Base-by-base conservation (phyloP, 2,888 invertebrate genomes). In the Tetrapedia diversipes region DNA sequence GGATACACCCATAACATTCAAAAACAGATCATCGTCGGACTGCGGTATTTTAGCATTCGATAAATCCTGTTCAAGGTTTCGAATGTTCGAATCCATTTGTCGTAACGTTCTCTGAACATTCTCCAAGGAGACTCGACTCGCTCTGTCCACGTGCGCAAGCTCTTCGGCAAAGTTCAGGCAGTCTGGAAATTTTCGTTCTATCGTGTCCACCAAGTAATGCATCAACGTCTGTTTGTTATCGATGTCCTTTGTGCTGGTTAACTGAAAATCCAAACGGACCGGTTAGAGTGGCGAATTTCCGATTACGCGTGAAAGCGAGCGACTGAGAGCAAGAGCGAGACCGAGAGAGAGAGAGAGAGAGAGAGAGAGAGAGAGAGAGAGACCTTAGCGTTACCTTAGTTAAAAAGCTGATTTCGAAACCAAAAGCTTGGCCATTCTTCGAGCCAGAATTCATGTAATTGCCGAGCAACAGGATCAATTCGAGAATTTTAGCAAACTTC, bases 381-480 rank as follows among this genome's bases (percentile, higher is more conserved):
- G n/a, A n/a, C n/a, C n/a, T n/a, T n/a, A n/a, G n/a, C n/a, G n/a
- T n/a, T n/a, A 97, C 97, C 94, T 99, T 99, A 0, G 98, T 96
- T 11, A 99, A 93, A 90, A 97, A 99, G 90, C 96, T 98, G 86
- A 99, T 97, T 92, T 99, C 99, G 92, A 99, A 99, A 0, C 98
- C 99, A 87, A 97, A 96, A 0, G 98, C 98, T 81, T 97, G 97
- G 1, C 97, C 98, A 89, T 98, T 98, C 88, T 96, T 96, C 8
- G 98, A 97, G 0, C 98, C 98, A 0, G 97, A 95, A 92, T 99
- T 99, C 97, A 99, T 97, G 89, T 97, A 98, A 92, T 99, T 99
- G 4, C 99, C 99, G 27, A 99, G 93, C 14, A 98, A 92, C 0
- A 99, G 93, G 75, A 99, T 94, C 0, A 99, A 92, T 91, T 99